A percentile compares a stretch with the other conserved stretches of the same genome.
Conservation (phyloP, 1,140 invertebrate genomes). For the Bombus picipes region DNA sequence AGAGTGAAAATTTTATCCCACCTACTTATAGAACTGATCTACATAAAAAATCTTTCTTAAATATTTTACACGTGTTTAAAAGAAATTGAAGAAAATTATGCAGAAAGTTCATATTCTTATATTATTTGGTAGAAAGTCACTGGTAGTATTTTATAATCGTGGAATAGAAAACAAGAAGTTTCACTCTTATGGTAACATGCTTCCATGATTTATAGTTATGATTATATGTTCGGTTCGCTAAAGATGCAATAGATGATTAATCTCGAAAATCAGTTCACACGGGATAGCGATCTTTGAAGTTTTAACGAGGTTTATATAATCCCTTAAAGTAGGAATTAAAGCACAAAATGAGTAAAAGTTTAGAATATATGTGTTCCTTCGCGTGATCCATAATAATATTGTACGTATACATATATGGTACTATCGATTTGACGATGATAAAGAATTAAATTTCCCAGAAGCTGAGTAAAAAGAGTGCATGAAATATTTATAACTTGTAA, state of each 20-base stretch:
- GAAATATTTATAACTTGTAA: conserved; percentile 42
- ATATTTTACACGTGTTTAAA: no score
- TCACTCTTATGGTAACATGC: conserved; percentile 7
- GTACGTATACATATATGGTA: no score
- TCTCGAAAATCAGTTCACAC: conserved; percentile 26
- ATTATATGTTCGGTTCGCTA: neutral
- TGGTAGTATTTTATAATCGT: neutral
- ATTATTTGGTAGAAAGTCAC: neutral
- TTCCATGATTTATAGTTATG: neutral
- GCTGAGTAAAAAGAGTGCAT: neutral
- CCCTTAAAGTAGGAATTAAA: neutral
- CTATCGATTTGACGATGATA: neutral
- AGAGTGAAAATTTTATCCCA: neutral
- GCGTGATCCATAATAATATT: no score
- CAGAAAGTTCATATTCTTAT: neutral
- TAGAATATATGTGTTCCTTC: neutral
- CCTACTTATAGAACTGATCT: no score
- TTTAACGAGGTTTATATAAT: conserved; percentile 22
- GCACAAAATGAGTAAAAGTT: neutral
- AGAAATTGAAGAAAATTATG: neutral
- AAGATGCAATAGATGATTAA: neutral
- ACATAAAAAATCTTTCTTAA: no score
- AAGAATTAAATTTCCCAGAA: neutral
- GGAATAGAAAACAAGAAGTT: conserved; percentile 1
- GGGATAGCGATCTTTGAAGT: neutral